Conservation (phyloP, 1,140 invertebrate genomes). For the Diachasmimorpha longicaudata region DNA sequence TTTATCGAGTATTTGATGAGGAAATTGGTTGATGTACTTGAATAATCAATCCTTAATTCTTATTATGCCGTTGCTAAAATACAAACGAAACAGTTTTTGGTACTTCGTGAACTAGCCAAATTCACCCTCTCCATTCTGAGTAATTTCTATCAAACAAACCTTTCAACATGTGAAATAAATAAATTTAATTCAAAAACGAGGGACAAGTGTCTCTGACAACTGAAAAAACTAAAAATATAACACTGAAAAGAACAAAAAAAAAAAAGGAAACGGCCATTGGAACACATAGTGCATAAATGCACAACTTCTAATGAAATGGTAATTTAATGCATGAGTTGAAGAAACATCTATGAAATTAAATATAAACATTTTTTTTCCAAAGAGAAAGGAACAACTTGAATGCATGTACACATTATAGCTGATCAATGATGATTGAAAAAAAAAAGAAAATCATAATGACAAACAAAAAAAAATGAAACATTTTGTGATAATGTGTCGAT, state of each 20-base stretch:
- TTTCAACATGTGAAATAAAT: neutral
- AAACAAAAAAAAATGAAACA: neutral
- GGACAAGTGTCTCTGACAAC: constrained; percentile 15
- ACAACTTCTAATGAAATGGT: constrained; percentile 24
- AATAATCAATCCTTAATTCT: too few relatives aligned
- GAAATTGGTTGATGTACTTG: too few relatives aligned
- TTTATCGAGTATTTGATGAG: neutral
- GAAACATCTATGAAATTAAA: constrained; percentile 32
- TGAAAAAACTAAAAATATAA: constrained; percentile 17
- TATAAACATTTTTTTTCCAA: constrained; percentile 40
- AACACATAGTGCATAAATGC: constrained; percentile 42
- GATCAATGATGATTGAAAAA: neutral
- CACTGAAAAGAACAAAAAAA: constrained; percentile 38
- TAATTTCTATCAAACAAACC: neutral
- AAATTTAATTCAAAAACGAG: neutral
- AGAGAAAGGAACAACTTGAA: constrained; percentile 34
- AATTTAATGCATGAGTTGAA: constrained; percentile 32
- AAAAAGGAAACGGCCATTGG: constrained; percentile 42
- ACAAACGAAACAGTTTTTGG: neutral
- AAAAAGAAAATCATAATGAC: constrained; percentile 5
- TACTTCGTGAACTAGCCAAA: neutral
- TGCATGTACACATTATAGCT: constrained; percentile 13
- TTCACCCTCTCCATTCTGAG: neutral
- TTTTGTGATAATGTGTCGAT: neutral
- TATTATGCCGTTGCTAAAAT: too few relatives aligned